These are phyloP conservation scores for Lepidochitona cinerea DNA, from an alignment of 2,888 invertebrate species.

Conservation along the genomic window DNA sequence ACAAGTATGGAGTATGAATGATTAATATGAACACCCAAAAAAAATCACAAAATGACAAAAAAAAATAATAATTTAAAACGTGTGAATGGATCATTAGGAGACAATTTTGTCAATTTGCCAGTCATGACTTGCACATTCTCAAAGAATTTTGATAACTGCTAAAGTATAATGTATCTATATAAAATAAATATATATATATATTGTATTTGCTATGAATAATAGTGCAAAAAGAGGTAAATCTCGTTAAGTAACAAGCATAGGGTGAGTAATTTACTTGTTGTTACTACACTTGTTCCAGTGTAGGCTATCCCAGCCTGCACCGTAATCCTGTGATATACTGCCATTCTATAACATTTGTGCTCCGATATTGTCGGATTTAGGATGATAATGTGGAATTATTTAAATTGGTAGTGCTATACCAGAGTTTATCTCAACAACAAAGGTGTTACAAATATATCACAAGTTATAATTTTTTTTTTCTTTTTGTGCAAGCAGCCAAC, in stretches of 20 bases:
- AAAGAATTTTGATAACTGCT: conserved; percentile 8
- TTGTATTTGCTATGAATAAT: conserved; percentile 10
- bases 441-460: conserved; percentile 7
- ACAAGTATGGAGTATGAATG: not conserved
- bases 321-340: not conserved
- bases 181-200: not conserved
- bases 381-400: not conserved
- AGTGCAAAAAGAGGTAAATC: conserved; percentile 12
- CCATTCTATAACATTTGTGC: not conserved
- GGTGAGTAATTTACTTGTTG: conserved; percentile 7
- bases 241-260: conserved; percentile 7
- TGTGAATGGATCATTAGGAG: not conserved
- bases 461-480: not conserved
- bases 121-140: conserved; percentile 13
- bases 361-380: not conserved
- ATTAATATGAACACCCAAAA: not conserved
- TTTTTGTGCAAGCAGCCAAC: not conserved
- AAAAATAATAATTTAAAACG: not conserved
- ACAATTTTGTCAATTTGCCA: conserved; percentile 1
- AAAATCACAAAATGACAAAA: not conserved
- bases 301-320: not conserved
- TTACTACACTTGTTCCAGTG: conserved; percentile 6
- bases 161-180: conserved; percentile 4
- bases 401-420: conserved; percentile 9
- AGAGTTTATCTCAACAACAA: conserved; percentile 7